phyloP scores from a whole-genome alignment of 2,797 vertebrate genomes.

The Rachycentron canadum region DNA sequence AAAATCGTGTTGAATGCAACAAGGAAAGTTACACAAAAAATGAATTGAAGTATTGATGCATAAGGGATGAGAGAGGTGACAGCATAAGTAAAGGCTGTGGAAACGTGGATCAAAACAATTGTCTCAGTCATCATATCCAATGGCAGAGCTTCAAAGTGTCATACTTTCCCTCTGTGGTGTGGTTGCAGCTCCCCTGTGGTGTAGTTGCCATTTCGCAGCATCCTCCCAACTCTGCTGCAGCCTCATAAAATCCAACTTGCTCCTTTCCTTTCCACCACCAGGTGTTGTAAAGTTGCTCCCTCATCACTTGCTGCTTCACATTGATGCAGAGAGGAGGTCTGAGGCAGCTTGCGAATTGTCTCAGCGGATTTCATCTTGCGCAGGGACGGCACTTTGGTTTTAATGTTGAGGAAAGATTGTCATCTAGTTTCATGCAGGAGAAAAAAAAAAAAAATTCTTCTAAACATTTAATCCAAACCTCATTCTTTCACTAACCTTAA shows the following conservation, averaged over 20 bases:
- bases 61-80: no score
- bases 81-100: not conserved
- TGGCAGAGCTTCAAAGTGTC: not conserved
- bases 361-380: not conserved
- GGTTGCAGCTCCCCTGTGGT: not conserved
- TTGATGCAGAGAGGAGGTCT: not conserved
- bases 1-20: not conserved
- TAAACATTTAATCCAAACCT: no score
- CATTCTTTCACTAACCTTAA: no score
- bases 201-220: not conserved
- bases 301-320: not conserved
- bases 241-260: not conserved
- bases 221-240: not conserved
- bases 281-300: not conserved
- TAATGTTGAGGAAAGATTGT: not conserved
- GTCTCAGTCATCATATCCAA: not conserved
- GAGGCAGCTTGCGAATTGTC: not conserved
- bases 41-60: not conserved
- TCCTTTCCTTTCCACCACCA: not conserved
- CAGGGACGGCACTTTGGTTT: not conserved
- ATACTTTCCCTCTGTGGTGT: not conserved
- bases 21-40: not conserved
- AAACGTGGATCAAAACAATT: not conserved
- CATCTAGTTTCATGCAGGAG: not conserved
- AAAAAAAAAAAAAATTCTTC: not conserved